Percentiles rank a stretch among this genome's conserved stretches.
These are phyloP conservation scores for Apodemia zela DNA, from an alignment of 2,888 invertebrate genomes.

Conservation along the genomic window DNA sequence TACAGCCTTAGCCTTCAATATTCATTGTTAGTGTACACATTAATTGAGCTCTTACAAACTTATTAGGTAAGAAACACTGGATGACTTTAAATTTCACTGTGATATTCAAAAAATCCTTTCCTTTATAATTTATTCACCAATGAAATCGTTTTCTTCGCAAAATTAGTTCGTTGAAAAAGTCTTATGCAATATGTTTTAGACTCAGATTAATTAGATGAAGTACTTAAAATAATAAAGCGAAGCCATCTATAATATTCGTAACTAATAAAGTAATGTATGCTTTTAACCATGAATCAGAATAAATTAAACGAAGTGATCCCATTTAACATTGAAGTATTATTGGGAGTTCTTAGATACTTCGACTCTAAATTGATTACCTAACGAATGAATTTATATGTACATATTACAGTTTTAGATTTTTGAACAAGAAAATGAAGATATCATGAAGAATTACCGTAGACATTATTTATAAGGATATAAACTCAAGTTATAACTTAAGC, in stretches of 20 bases:
- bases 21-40: background rate
- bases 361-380: no score
- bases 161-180: background rate
- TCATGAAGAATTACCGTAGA: no score
- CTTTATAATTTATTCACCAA: background rate
- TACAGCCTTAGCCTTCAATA: background rate
- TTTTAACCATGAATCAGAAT: no score
- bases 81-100: slow-evolving; percentile 1
- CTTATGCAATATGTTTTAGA: background rate
- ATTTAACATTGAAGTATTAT: no score
- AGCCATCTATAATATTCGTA: background rate
- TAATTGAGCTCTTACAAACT: background rate
- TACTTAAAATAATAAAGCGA: background rate
- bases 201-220: background rate
- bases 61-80: background rate
- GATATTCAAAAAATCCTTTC: background rate
- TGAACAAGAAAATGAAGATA: no score
- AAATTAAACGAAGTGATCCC: no score
- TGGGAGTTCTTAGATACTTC: no score
- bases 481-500: no score
- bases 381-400: no score
- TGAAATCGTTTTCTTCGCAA: background rate
- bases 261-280: no score
- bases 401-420: no score
- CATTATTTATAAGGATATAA: no score